phyloP scores from a whole-genome alignment of 2,113 vertebrate genomes.

The Mus musculus region GRCm39 chr5:51554501-51555000 shows the following conservation, averaged over 20 bases:
- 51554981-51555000: conserved; percentile 75
- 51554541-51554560: neutral
- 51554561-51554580: conserved; percentile 24
- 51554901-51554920: conserved; percentile 61
- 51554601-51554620: neutral
- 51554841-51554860: neutral
- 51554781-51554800: conserved; percentile 35
- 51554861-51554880: neutral
- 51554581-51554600: neutral
- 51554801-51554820: neutral
- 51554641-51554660: conserved; percentile 25
- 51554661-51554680: neutral
- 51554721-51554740: conserved; percentile 25
- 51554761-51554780: conserved; percentile 37
- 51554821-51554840: conserved; percentile 31
- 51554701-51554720: conserved; percentile 38
- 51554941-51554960: conserved; percentile 81
- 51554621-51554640: neutral
- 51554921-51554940: conserved; percentile 81
- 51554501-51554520: neutral
- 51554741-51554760: conserved; percentile 22
- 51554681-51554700: conserved; percentile 34
- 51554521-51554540: neutral
- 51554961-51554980: conserved; percentile 80
- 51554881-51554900: neutral